Conservation (phyloP, 37 sponge, comb jelly and placozoan genomes). For the Bolinopsis microptera region DNA sequence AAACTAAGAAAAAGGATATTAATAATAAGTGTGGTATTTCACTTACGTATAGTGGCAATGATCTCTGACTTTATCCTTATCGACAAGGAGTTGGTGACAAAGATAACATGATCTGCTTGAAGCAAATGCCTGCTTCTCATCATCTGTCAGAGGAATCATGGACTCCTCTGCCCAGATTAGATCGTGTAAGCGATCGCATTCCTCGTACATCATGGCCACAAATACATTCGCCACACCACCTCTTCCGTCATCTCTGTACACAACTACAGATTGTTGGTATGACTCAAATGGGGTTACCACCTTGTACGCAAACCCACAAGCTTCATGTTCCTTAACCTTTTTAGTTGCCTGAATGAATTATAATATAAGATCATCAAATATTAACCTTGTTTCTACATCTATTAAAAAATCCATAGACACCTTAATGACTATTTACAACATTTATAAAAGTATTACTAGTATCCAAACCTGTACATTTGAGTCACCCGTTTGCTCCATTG, state of each 20-base stretch:
- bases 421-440: too few relatives aligned
- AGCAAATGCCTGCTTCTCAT: background rate
- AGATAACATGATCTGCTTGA: background rate
- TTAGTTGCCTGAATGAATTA: constrained; percentile 2
- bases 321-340: background rate
- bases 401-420: too few relatives aligned
- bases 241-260: constrained; percentile 8
- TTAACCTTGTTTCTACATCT: too few relatives aligned
- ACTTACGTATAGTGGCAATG: constrained; percentile 61
- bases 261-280: background rate
- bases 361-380: too few relatives aligned
- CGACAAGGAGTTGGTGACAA: background rate
- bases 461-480: background rate
- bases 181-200: background rate
- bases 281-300: background rate
- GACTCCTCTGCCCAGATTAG: background rate
- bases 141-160: background rate
- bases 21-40: too few relatives aligned
- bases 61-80: background rate
- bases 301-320: constrained; percentile 59
- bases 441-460: too few relatives aligned
- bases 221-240: background rate
- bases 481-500: background rate
- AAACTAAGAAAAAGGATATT: too few relatives aligned
- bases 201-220: constrained; percentile 4